Evolutionary conservation across 2,888 invertebrate species (phyloP).

Genomic region (Pogonocherus hispidulus): DNA sequence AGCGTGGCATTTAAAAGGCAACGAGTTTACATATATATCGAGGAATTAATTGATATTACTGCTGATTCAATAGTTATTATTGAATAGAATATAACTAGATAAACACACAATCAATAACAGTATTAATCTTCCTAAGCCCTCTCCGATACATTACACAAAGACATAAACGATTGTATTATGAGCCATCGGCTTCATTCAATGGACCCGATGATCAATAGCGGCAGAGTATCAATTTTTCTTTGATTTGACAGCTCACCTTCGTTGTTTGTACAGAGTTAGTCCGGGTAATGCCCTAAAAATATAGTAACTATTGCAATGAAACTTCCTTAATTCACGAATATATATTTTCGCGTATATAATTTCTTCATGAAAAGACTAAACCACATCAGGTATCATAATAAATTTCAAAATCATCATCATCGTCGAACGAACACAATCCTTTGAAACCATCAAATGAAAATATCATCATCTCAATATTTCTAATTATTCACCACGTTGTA

Average conservation of each 20-base stretch:
- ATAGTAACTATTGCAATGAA: neutral
- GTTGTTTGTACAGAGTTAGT: constrained; percentile 43
- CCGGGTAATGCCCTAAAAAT: neutral
- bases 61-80: constrained; percentile 11
- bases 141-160: constrained; percentile 21
- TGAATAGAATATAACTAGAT: constrained; percentile 27
- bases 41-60: constrained; percentile 36
- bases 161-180: constrained; percentile 35
- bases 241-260: constrained; percentile 54
- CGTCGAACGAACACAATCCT: too few species aligned
- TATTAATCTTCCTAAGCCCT: constrained; percentile 15
- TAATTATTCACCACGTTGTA: constrained; percentile 19
- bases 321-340: too few species aligned
- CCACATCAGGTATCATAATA: too few species aligned
- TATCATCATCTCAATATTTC: neutral
- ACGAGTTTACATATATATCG: constrained; percentile 12
- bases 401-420: too few species aligned
- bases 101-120: constrained; percentile 35
- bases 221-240: constrained; percentile 55
- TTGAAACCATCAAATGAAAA: neutral
- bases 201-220: constrained; percentile 51
- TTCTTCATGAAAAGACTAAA: too few species aligned
- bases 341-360: too few species aligned
- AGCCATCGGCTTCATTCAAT: constrained; percentile 52
- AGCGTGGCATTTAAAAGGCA: too few species aligned